Percentiles rank a stretch among this genome's conserved stretches.
These are phyloP conservation scores for Apeltes quadracus DNA, from an alignment of 2,113 vertebrate genomes.

Conservation along the genomic window DNA sequence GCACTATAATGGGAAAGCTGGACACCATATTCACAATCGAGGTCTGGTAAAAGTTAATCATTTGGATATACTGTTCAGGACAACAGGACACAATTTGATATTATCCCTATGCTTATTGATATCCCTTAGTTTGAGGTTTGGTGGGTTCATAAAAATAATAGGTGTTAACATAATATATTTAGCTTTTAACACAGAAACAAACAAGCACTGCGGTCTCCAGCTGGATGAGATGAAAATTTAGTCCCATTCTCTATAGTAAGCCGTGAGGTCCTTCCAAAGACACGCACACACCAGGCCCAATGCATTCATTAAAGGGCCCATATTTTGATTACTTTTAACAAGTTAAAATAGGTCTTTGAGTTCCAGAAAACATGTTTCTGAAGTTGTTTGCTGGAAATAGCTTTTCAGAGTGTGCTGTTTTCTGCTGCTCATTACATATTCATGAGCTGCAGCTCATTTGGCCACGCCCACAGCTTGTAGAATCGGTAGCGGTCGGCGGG, in stretches of 20 bases:
- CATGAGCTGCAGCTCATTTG: no score
- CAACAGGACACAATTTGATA: not conserved
- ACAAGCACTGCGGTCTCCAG: constrained; percentile 2
- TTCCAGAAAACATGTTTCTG: no score
- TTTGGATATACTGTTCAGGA: constrained; percentile 11
- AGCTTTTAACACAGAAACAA: constrained; percentile 32
- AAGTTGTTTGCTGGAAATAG: no score
- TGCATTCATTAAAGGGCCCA: not conserved
- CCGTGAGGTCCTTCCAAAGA: not conserved
- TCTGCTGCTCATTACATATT: no score
- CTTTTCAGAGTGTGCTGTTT: no score
- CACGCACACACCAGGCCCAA: not conserved
- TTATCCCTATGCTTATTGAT: not conserved
- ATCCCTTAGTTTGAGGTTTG: not conserved
- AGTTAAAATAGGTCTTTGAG: no score
- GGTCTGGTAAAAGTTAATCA: constrained; percentile 27
- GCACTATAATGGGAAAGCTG: constrained; percentile 35
- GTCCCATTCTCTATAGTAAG: not conserved
- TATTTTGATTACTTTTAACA: no score
- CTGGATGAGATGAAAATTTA: not conserved
- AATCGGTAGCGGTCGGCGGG: no score
- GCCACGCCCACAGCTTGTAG: no score
- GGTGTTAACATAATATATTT: not conserved
- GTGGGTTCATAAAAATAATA: not conserved
- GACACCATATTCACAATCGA: not conserved